A percentile compares a stretch with the other conserved stretches of the same genome.
Conservation (phyloP, 2,797 vertebrate species). For the Sebastes steindachneri region DNA sequence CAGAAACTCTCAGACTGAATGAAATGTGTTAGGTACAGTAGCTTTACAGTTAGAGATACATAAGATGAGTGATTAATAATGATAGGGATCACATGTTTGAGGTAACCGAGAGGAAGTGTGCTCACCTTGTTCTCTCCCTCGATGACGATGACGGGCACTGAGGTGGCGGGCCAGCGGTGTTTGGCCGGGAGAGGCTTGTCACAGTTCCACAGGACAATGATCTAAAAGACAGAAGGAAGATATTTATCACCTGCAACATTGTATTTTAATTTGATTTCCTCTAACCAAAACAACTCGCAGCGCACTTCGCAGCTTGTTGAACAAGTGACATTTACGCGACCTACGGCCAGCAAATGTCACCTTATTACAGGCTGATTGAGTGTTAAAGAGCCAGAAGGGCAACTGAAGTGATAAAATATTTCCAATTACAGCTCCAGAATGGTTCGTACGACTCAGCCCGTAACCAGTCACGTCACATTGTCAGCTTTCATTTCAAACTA, state of each 20-base stretch:
- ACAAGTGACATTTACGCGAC: slow-evolving; percentile 57
- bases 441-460: background rate
- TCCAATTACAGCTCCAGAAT: slow-evolving; percentile 31
- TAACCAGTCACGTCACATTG: slow-evolving; percentile 3
- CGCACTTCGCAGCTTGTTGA: slow-evolving; percentile 1
- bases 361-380: slow-evolving; percentile 49
- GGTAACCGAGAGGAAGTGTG: background rate
- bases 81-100: slow-evolving; percentile 14
- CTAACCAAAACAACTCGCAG: background rate
- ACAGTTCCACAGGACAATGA: slow-evolving; percentile 98
- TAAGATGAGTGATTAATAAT: slow-evolving; percentile 22
- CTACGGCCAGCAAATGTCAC: slow-evolving; percentile 53
- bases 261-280: slow-evolving; percentile 5
- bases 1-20: slow-evolving; percentile 30
- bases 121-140: slow-evolving; percentile 98
- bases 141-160: slow-evolving; percentile 95
- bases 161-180: slow-evolving; percentile 95
- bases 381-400: slow-evolving; percentile 44
- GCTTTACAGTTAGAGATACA: slow-evolving; percentile 10
- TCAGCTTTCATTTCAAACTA: slow-evolving; percentile 11
- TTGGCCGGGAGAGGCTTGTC: slow-evolving; percentile 97
- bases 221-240: slow-evolving; percentile 58
- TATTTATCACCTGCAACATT: background rate
- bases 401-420: slow-evolving; percentile 32
- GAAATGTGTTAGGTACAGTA: slow-evolving; percentile 33